These are phyloP conservation scores for Odiellus spinosus DNA, from an alignment of 2,888 invertebrate species.

Conservation along the genomic window DNA sequence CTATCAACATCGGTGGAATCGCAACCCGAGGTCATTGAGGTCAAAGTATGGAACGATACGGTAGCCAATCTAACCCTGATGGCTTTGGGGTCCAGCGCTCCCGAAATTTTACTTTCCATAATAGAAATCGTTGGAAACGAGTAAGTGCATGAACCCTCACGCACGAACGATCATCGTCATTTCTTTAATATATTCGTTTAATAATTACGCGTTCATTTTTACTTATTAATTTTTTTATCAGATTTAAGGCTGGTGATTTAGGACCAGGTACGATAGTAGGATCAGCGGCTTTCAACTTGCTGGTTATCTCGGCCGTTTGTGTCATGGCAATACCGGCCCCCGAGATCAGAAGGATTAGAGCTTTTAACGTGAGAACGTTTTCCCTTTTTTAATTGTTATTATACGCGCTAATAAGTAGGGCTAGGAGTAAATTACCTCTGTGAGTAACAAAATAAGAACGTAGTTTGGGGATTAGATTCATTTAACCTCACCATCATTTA, in stretches of 20 bases:
- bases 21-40: constrained; percentile 36
- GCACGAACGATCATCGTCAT: too few relatives aligned
- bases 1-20: constrained; percentile 21
- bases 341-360: constrained; percentile 31
- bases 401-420: too few relatives aligned
- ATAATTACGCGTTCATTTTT: too few relatives aligned
- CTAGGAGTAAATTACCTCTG: too few relatives aligned
- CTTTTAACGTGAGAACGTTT: constrained; percentile 30
- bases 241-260: constrained; percentile 32
- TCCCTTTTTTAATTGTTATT: too few relatives aligned
- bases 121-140: constrained; percentile 16
- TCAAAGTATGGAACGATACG: constrained; percentile 38
- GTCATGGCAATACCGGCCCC: constrained; percentile 33
- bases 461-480: too few relatives aligned
- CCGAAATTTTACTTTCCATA: constrained; percentile 38
- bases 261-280: constrained; percentile 43
- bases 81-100: constrained; percentile 41
- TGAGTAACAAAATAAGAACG: too few relatives aligned
- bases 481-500: too few relatives aligned
- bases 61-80: constrained; percentile 41
- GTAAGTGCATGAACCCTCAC: constrained; percentile 5
- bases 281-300: constrained; percentile 41
- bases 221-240: constrained; percentile 2
- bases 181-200: too few relatives aligned
- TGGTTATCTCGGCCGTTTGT: constrained; percentile 40